A percentile compares a stretch with the other conserved stretches of the same genome.
These are phyloP conservation scores for Kuschelorhynchus macadamiae DNA, from an alignment of 2,888 invertebrate species.

Conservation along the genomic window DNA sequence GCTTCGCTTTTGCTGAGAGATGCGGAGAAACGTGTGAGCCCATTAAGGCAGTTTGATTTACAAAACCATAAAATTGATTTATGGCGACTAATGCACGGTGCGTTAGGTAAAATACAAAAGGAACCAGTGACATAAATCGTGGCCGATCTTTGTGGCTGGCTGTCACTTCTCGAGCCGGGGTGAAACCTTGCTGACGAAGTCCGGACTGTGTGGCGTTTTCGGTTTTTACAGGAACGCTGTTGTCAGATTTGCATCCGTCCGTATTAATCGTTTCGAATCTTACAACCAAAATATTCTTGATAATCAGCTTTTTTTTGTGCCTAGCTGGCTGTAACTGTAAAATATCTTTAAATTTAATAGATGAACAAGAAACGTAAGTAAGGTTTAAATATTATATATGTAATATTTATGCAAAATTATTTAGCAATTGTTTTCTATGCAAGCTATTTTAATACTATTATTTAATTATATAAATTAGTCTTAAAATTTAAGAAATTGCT, in stretches of 20 bases:
- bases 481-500: too few species aligned
- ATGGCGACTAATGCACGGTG: conserved; percentile 69
- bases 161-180: conserved; percentile 61
- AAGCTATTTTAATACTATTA: too few species aligned
- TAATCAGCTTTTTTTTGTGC: too few species aligned
- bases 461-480: too few species aligned
- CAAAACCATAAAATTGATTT: conserved; percentile 71
- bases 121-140: conserved; percentile 69
- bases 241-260: conserved; percentile 1
- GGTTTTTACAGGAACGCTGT: neutral
- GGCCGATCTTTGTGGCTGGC: conserved; percentile 66
- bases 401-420: too few species aligned
- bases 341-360: neutral
- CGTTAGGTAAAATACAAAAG: conserved; percentile 69
- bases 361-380: neutral
- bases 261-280: too few species aligned
- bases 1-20: conserved; percentile 49
- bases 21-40: conserved; percentile 60
- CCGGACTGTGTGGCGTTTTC: conserved; percentile 15
- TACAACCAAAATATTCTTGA: too few species aligned
- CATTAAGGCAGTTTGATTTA: conserved; percentile 69
- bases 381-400: too few species aligned
- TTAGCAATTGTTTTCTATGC: too few species aligned
- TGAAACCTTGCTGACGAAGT: conserved; percentile 53
- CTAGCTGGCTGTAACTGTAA: neutral